Percentiles rank a stretch among this genome's conserved stretches.
phyloP scores from a whole-genome alignment of 2,113 vertebrate genomes.

The Colinus virginianus region DNA sequence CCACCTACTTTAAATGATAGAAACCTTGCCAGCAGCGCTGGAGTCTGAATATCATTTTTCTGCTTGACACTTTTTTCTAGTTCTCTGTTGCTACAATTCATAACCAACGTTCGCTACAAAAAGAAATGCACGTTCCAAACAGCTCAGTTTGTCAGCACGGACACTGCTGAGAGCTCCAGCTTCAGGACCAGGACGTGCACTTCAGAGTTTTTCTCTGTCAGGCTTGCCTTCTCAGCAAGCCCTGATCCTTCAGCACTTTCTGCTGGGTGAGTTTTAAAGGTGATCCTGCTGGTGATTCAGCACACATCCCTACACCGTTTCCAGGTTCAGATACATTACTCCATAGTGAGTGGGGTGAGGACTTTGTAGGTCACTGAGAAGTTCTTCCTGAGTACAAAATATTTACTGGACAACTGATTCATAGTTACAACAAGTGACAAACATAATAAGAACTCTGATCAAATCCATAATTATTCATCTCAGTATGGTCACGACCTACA shows the following conservation, averaged over 20 bases:
- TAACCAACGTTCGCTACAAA: neutral
- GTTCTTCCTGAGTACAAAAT: neutral
- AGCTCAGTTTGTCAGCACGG: neutral
- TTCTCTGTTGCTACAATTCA: neutral
- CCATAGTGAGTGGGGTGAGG: neutral
- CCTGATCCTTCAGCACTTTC: neutral
- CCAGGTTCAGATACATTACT: neutral
- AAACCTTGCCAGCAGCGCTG: neutral
- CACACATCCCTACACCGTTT: neutral
- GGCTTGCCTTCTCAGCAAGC: neutral
- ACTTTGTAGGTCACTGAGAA: neutral
- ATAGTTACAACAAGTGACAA: neutral
- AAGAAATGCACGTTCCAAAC: neutral
- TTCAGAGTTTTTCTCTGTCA: neutral
- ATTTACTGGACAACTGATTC: neutral
- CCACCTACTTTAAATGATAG: neutral
- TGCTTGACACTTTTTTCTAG: neutral
- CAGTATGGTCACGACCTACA: neutral
- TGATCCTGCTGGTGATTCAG: neutral
- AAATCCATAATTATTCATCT: neutral
- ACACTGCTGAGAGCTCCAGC: neutral
- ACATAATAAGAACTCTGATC: neutral
- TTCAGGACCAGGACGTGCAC: neutral
- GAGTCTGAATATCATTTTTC: neutral
- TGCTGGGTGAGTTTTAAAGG: neutral